Evolutionary conservation across 2,888 invertebrate genomes (phyloP), one percentile per base, ranked within the genome.

Genomic region (Drosophila algonquin): DNA sequence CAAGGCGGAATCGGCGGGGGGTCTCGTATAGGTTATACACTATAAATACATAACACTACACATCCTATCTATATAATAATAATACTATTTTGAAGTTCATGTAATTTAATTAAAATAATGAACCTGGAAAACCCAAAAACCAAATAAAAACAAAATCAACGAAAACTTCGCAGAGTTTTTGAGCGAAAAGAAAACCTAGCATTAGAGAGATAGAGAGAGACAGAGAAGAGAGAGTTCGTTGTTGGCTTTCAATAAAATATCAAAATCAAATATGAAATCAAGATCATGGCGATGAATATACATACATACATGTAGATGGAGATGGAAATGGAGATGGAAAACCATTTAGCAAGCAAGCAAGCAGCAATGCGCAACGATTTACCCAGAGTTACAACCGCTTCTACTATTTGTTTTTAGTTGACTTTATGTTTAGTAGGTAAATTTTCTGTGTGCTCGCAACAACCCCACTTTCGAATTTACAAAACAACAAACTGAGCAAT

Each of bases 101-200:
- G 90, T 90, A 90, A 91, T 90, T 90, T 87, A 90, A 90, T 89
- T 90, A 84, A 87, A 90, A 85, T 90, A 90, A 91, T 90, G 90
- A 90, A 90, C 89, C 89, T 85, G 70, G 82, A 88, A 85, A 82
- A 75, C 70, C 75, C 75, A 76, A 71, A 64, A 69, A 73, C 67
- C 58, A 51, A 61, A 69, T 80, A 73, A 67, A 69, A 56, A 68
- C 68, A 72, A 73, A 77, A 73, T 56, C 81, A 75, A 81, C 75
- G 54, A 79, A 79, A 83, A 76, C 69, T 62, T 58, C 55, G 58
- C 61, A 64, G 53, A 65, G 51, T 72, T 76, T 86, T 80, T 21
- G 21, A 67, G 63, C 70, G 16, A 35, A 45, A 8, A 78, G 59
- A 59, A 35, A 5, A 35, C n/a, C 40, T 40, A 40, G 40, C 14